These are phyloP conservation scores for Aurelia aurita complex sp. Pacific DNA, from an alignment of 30 jellyfish, hydroid and myxozoan genomes.

Conservation along the genomic window DNA sequence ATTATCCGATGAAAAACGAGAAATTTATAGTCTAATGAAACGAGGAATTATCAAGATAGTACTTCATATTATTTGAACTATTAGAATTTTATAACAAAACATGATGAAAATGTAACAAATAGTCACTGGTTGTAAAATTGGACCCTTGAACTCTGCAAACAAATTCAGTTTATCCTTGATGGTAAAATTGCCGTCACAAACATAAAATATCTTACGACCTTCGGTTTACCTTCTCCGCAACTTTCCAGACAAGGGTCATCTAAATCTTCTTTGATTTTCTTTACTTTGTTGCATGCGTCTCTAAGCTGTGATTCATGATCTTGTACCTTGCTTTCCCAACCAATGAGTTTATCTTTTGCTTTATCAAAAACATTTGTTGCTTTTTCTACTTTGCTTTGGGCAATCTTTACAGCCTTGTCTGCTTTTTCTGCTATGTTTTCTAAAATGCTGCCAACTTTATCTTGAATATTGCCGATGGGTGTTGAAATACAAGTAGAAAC, in stretches of 20 bases:
- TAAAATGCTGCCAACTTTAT: constrained; percentile 45
- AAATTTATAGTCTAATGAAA: too few relatives aligned
- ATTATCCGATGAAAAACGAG: too few relatives aligned
- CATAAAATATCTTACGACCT: too few relatives aligned
- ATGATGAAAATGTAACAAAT: not conserved
- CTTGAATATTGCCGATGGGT: constrained; percentile 53
- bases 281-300: constrained; percentile 55
- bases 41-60: too few relatives aligned
- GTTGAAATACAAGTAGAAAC: constrained; percentile 72
- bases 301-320: constrained; percentile 58
- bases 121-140: too few relatives aligned
- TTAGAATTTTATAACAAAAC: too few relatives aligned
- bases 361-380: constrained; percentile 38
- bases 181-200: too few relatives aligned
- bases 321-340: constrained; percentile 57
- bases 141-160: too few relatives aligned
- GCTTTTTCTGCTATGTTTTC: constrained; percentile 66
- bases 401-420: constrained; percentile 46
- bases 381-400: constrained; percentile 19
- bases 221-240: constrained; percentile 61
- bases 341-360: constrained; percentile 34
- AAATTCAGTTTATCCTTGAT: too few relatives aligned
- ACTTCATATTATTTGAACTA: too few relatives aligned
- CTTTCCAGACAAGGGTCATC: constrained; percentile 66
- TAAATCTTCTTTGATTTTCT: constrained; percentile 47